phyloP scores from a whole-genome alignment of 2,113 vertebrate species.

The Gavialis gangeticus region DNA sequence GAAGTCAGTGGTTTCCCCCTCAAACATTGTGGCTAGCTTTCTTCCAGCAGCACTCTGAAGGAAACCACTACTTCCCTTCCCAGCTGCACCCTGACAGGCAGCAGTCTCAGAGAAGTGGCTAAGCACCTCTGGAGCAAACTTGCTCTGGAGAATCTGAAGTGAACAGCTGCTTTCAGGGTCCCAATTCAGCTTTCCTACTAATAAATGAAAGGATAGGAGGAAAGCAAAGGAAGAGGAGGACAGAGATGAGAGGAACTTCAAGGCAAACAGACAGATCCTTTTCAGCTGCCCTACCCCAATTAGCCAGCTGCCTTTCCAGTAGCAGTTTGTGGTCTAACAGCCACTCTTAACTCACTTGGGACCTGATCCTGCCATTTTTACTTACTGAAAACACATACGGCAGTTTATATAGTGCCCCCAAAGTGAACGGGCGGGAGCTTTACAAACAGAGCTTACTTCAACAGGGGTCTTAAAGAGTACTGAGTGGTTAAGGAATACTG shows the following conservation, averaged over 20 bases:
- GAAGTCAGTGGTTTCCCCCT: background rate
- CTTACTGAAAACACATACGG: background rate
- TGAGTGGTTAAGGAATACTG: background rate
- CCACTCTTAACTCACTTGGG: background rate
- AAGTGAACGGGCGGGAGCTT: background rate
- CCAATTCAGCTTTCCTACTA: background rate
- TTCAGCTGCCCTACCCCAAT: background rate
- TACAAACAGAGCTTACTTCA: background rate
- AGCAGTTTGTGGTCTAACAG: background rate
- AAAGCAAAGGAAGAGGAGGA: background rate
- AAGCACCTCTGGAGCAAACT: background rate
- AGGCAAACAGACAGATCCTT: background rate
- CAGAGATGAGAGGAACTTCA: background rate
- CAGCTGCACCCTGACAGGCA: background rate
- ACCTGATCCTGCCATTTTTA: background rate
- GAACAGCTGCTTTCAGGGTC: background rate
- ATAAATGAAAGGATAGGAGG: background rate
- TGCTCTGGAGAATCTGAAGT: background rate
- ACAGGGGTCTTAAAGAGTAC: background rate
- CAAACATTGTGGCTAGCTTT: accelerated
- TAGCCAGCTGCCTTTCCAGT: background rate
- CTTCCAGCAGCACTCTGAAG: background rate
- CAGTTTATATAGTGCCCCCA: background rate
- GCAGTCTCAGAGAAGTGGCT: background rate
- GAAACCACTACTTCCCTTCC: background rate